Evolutionary conservation across 30 jellyfish, hydroid and myxozoan genomes (phyloP), one percentile per base, ranked within the genome.

Genomic region (Phacellophora camtschatica): DNA sequence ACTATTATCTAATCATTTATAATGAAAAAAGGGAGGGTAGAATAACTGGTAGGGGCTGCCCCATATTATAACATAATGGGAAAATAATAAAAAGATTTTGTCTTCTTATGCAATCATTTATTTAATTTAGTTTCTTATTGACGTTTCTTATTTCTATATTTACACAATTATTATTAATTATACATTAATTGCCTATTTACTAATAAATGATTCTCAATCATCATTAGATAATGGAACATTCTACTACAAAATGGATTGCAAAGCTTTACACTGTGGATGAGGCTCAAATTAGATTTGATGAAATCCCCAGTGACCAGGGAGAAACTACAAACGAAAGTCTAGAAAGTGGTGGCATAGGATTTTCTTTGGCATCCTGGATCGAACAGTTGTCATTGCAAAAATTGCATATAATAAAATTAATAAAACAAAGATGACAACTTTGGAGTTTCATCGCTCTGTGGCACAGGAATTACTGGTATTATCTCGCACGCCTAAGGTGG

Each of bases 301-400:
- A 54, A 32, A 54, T 54, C n/a, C 68, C 68, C n/a, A 13, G 32
- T 54, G 68, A 54, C 6, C 32, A 24, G n/a, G 68, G 22, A 2
- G 24, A 9, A 13, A 54, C 68, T 54, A 23, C n/a, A 0, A 0
- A 33, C 50, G 96, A 48, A 77, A 66, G 50, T 70, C 73, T 16
- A 65, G 18, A 39, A 74, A 90, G 73, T 84, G 98, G 90, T 83
- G 97, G 96, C 91, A 88, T 43, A 49, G 92, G 50, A 82, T 80
- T 55, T 82, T 69, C 24, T 82, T 82, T 83, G 97, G 96, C n/a
- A 78, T 81, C 19, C 34, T 81, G 45, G 88, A 89, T 81, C 49
- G 93, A 66, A 57, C 95, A 11, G 33, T 90, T n/a, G 23, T 45
- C 34, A 83, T 83, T 84, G 98, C 96, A 16, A 54, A 5, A 19